Base-by-base conservation (phyloP, 2,113 vertebrate species). In the Acanthochromis polyacanthus region DNA sequence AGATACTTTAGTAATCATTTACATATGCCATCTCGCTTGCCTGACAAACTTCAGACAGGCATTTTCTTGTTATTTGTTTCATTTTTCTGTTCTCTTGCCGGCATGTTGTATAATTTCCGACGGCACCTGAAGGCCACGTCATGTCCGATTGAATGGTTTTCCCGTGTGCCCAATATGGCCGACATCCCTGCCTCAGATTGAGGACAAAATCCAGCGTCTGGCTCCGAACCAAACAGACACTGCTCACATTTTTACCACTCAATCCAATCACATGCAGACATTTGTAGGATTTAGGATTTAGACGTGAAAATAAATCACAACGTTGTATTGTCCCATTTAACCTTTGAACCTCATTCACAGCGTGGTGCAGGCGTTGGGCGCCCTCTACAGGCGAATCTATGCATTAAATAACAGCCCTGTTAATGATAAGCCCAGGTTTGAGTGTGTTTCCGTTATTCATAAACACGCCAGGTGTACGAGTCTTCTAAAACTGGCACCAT, bases 101-200 rank as follows among this genome's bases (percentile, higher is more conserved):
- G 40, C 14, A 3, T 15, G 40, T 43, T 0, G 2, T 30, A 4
- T 25, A 23, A 76, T 77, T 82, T 81, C 69, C 83, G 25, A 75
- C 17, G 4, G 38, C 25, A 53, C 56, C 0, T 81, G 57, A 93
- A 93, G 50, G 75, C 20, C 12, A 2, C 92, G 61, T 50, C 48
- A 19, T 45, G 36, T 78, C 70, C 76, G 36, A 73, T 75, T 85
- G 82, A 88, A 85, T 63, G 78, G 80, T 76, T 86, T 81, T 81
- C 91, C 88, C 77, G 76, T 68, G 83, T 40, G 79, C 7, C 83
- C 89, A 93, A 92, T 82, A 93, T 92, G 91, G 91, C 92, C 81
- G 91, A 84, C 89, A 56, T 78, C 28, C 22, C 12, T 32, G 65
- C 20, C 46, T 55, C 57, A 60, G 22, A 73, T 19, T 59, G 59